Conservation (phyloP, 2,888 invertebrate genomes). For the Gasteruption jaculator region DNA sequence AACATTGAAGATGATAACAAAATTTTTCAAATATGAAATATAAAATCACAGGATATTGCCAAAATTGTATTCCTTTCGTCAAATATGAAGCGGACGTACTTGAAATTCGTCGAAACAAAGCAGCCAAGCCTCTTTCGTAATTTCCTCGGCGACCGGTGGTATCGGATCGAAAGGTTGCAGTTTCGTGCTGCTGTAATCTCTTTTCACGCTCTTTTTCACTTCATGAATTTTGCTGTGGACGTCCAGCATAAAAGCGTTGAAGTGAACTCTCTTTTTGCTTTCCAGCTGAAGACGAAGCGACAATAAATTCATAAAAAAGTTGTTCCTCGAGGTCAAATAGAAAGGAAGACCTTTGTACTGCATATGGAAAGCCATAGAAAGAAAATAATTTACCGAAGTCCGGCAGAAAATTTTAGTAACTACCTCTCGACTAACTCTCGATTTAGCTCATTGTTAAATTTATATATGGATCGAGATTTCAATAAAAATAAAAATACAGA, state of each 20-base stretch:
- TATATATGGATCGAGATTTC: too few relatives aligned
- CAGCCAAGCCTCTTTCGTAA: constrained; percentile 82
- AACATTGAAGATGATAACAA: not conserved
- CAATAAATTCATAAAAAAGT: constrained; percentile 11
- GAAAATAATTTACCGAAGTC: too few relatives aligned
- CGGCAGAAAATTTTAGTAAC: too few relatives aligned
- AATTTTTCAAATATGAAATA: not conserved
- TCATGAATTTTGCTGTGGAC: constrained; percentile 88
- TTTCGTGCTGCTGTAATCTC: constrained; percentile 56
- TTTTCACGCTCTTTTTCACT: constrained; percentile 64
- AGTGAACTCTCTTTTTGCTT: constrained; percentile 81
- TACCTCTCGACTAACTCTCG: too few relatives aligned
- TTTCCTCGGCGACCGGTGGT: constrained; percentile 83
- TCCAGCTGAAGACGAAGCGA: constrained; percentile 55
- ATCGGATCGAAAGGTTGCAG: constrained; percentile 87
- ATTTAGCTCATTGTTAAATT: too few relatives aligned
- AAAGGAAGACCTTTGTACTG: constrained; percentile 21
- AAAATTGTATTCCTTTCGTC: constrained; percentile 6
- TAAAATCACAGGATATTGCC: constrained; percentile 3
- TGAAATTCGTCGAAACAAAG: constrained; percentile 99
- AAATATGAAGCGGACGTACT: constrained; percentile 53
- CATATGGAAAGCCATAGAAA: constrained; percentile 33
- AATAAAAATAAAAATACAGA: too few relatives aligned
- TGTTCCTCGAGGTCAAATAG: constrained; percentile 4
- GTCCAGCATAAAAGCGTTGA: constrained; percentile 95